Evolutionary conservation across 2,888 invertebrate genomes (phyloP).

Genomic region (Ditylenchus weischeri): DNA sequence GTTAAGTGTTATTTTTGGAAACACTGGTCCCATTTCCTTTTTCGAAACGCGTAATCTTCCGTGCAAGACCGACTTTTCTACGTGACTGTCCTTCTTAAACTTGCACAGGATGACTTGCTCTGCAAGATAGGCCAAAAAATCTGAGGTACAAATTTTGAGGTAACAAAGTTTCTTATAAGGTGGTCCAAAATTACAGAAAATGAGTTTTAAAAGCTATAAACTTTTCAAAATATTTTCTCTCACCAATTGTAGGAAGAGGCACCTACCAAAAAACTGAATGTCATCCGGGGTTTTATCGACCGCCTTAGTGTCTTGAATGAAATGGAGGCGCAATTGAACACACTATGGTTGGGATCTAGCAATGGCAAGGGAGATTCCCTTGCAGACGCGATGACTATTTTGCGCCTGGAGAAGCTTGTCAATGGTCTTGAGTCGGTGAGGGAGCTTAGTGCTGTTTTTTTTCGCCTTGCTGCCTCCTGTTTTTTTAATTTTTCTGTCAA

Average conservation of each 20-base stretch:
- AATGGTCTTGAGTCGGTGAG: conserved; percentile 12
- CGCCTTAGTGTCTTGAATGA: conserved; percentile 18
- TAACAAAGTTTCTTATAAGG: no score
- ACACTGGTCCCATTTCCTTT: no score
- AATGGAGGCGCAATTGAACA: conserved; percentile 20
- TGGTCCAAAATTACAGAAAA: no score
- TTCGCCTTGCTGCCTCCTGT: background rate
- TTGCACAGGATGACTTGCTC: no score
- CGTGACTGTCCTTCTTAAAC: no score
- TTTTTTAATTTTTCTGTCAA: background rate
- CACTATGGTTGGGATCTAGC: conserved; percentile 15
- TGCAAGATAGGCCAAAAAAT: no score
- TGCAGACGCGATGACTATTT: conserved; percentile 11
- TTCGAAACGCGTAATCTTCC: no score
- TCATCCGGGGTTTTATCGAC: conserved; percentile 16
- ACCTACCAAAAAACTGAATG: conserved; percentile 13
- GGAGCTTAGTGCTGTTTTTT: background rate
- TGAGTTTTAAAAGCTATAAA: background rate
- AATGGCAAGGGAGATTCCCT: conserved; percentile 16
- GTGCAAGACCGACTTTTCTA: no score
- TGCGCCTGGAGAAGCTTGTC: conserved; percentile 17
- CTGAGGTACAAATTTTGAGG: no score
- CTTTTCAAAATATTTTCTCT: no score
- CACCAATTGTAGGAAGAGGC: conserved; percentile 7
- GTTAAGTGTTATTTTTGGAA: no score